Conservation (phyloP, 2,797 vertebrate species). For the Miichthys miiuy region DNA sequence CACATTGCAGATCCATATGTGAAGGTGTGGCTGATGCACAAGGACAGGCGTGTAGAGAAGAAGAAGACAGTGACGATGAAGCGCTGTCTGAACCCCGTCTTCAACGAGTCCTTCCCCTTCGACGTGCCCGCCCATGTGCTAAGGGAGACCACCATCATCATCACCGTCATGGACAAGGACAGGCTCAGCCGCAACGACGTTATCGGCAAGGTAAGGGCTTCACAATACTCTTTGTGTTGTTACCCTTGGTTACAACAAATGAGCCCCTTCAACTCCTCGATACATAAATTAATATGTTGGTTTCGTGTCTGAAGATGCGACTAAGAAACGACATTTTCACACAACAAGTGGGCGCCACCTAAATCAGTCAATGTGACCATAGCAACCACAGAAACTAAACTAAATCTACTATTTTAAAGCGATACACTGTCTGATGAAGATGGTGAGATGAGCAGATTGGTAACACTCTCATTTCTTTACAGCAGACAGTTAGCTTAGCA, state of each 20-base stretch:
- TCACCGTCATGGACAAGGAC: slow-evolving; percentile 99
- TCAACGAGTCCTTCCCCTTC: slow-evolving; percentile 98
- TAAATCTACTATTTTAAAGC: neutral
- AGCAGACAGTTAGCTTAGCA: slow-evolving; percentile 15
- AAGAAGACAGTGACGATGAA: slow-evolving; percentile 98
- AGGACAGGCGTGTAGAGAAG: slow-evolving; percentile 98
- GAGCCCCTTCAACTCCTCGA: neutral
- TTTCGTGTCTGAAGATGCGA: neutral
- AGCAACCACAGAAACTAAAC: slow-evolving; percentile 3
- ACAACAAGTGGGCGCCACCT: neutral
- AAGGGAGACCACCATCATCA: slow-evolving; percentile 97
- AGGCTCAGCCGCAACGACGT: slow-evolving; percentile 97
- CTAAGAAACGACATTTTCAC: neutral
- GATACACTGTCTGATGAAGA: neutral
- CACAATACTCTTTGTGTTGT: neutral
- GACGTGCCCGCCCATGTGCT: slow-evolving; percentile 97
- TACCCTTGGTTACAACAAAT: neutral
- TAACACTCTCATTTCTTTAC: neutral
- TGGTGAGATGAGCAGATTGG: neutral
- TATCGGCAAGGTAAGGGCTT: slow-evolving; percentile 93
- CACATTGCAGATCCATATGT: slow-evolving; percentile 92
- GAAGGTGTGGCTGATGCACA: slow-evolving; percentile 99
- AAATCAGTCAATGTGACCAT: slow-evolving; percentile 4
- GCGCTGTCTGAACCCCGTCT: slow-evolving; percentile 96
- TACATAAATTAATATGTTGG: neutral